A percentile compares a stretch with the other conserved stretches of the same genome.
Conservation (phyloP, 2,797 vertebrate species). For the Pyrocephalus nanus region DNA sequence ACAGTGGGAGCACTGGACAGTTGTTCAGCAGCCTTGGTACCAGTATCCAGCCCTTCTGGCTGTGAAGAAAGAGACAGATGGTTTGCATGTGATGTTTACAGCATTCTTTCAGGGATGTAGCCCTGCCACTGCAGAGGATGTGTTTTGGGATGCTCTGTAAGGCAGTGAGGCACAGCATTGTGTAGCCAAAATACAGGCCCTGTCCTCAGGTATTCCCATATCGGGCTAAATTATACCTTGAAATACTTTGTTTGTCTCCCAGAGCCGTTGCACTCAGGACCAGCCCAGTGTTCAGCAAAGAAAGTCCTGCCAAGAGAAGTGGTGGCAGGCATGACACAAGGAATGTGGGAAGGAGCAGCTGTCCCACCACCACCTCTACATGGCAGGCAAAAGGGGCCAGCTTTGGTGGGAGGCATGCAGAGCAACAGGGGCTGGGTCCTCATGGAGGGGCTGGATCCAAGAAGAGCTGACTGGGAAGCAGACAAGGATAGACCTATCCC, state of each 20-base stretch:
- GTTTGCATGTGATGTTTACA: not conserved
- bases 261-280: not conserved
- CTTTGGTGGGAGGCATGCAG: not conserved
- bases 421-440: not conserved
- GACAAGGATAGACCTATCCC: not conserved
- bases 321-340: not conserved
- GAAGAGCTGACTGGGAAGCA: not conserved
- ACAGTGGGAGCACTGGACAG: not conserved
- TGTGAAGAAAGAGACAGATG: not conserved
- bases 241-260: not conserved
- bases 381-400: not conserved
- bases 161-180: not conserved
- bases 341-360: not conserved
- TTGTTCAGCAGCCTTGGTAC: not conserved
- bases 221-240: not conserved
- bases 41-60: not conserved
- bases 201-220: not conserved
- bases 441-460: not conserved
- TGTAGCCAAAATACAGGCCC: not conserved
- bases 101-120: not conserved
- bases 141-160: not conserved
- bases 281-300: not conserved
- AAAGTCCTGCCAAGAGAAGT: not conserved
- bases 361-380: fast-evolving
- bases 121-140: not conserved